phyloP scores from a whole-genome alignment of 2,797 vertebrate species.

The Cheirogaleus major region DNA sequence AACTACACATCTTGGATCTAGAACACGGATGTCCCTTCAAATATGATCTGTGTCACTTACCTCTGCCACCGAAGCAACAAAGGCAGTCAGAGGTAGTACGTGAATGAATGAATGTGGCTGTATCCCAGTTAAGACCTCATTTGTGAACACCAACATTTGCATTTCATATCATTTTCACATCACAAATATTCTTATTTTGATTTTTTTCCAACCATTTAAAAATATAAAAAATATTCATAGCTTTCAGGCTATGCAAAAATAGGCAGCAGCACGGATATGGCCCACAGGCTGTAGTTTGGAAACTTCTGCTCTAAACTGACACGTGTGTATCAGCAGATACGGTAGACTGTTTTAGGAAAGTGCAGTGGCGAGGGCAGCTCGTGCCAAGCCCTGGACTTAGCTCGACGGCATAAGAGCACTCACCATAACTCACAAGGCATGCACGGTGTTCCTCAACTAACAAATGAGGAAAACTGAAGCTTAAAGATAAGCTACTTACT shows the following conservation, averaged over 20 bases:
- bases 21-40: background rate
- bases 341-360: background rate
- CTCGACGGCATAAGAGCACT: background rate
- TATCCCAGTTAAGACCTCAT: background rate
- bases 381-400: background rate
- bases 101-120: background rate
- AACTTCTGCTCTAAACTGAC: background rate
- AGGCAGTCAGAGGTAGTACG: background rate
- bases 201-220: background rate
- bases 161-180: background rate
- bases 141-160: background rate
- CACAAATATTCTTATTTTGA: background rate
- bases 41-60: background rate
- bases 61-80: background rate
- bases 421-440: background rate
- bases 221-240: background rate
- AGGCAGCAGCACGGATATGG: background rate
- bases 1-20: background rate
- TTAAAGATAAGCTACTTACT: background rate
- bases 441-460: background rate
- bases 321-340: accelerated
- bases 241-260: background rate
- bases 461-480: background rate
- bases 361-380: background rate
- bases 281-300: background rate